phyloP scores from a whole-genome alignment of 2,113 vertebrate species.

The Tringa solitaria region DNA sequence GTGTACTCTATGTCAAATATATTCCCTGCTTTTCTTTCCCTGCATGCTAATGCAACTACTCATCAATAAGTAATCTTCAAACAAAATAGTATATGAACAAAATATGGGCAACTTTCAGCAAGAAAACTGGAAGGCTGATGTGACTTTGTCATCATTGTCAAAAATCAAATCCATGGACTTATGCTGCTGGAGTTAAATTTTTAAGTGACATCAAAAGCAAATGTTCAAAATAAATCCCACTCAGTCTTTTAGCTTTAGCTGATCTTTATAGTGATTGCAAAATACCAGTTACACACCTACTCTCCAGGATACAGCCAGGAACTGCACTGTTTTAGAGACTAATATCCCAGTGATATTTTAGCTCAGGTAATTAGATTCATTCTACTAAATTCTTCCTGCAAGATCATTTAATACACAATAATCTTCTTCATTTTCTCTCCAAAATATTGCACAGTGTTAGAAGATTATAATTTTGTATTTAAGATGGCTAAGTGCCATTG shows the following conservation, averaged over 20 bases:
- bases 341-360: neutral
- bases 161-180: neutral
- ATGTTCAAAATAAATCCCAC: neutral
- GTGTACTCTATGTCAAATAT: neutral
- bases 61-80: neutral
- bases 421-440: neutral
- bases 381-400: neutral
- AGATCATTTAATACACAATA: neutral
- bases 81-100: neutral
- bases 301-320: neutral
- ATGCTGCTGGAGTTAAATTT: neutral
- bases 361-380: neutral
- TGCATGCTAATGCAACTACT: neutral
- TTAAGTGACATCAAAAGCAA: neutral
- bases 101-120: neutral
- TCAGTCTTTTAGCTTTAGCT: neutral
- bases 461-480: neutral
- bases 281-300: neutral
- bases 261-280: neutral
- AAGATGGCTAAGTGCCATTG: neutral
- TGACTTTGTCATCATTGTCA: neutral
- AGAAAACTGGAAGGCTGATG: neutral
- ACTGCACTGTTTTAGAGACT: neutral
- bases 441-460: neutral
- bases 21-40: neutral